A percentile compares a stretch with the other conserved stretches of the same genome.
Evolutionary conservation across 2,797 vertebrate genomes (phyloP).

Genomic region (Periophthalmus magnuspinnatus): DNA sequence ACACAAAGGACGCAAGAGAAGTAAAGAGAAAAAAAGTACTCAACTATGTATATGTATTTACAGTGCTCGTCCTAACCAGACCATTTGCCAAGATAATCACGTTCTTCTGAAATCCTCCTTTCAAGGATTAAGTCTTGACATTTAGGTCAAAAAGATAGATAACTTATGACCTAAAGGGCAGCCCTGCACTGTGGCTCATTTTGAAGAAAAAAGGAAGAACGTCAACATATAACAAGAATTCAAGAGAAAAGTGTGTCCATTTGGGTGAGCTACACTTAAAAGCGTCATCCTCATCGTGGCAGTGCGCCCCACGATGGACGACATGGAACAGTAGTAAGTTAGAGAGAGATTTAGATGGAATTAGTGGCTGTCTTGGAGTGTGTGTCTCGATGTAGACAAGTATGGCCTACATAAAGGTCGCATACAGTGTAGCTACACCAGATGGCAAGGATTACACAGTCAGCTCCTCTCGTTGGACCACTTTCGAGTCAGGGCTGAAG

Average conservation of each 20-base stretch:
- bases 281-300: slow-evolving; percentile 11
- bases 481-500: slow-evolving; percentile 51
- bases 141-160: slow-evolving; percentile 34
- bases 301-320: slow-evolving; percentile 48
- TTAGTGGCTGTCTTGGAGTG: slow-evolving; percentile 51
- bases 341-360: slow-evolving; percentile 57
- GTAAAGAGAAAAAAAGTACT: background rate
- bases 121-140: slow-evolving; percentile 44
- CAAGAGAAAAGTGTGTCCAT: background rate
- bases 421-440: slow-evolving; percentile 57
- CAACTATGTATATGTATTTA: background rate
- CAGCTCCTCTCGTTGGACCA: slow-evolving; percentile 39
- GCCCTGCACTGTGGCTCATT: slow-evolving; percentile 23
- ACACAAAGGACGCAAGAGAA: background rate
- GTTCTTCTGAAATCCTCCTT: slow-evolving; percentile 26
- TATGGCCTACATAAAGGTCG: slow-evolving; percentile 66
- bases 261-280: background rate
- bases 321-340: slow-evolving; percentile 33
- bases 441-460: slow-evolving; percentile 67
- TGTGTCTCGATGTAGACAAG: slow-evolving; percentile 20
- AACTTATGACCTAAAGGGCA: slow-evolving; percentile 26
- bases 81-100: slow-evolving; percentile 45
- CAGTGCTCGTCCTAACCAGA: slow-evolving; percentile 18
- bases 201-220: background rate
- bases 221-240: background rate